A percentile compares a stretch with the other conserved stretches of the same genome.
phyloP scores from a whole-genome alignment of 2,113 vertebrate genomes.

The Oreocharis arfaki region DNA sequence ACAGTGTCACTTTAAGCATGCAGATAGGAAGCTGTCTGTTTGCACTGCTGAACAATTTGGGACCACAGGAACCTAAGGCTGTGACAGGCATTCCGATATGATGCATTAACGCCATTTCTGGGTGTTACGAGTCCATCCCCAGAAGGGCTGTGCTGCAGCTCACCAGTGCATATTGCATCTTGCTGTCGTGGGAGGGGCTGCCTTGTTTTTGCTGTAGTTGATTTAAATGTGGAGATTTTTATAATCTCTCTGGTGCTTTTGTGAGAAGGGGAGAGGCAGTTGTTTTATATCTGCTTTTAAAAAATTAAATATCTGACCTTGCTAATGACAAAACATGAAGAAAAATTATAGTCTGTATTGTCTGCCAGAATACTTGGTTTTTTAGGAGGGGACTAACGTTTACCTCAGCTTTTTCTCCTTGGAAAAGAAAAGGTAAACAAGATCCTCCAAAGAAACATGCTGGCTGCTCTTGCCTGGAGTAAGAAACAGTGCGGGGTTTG shows the following conservation, averaged over 20 bases:
- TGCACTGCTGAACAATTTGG: not conserved
- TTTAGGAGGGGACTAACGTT: not conserved
- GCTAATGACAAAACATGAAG: not conserved
- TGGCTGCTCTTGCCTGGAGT: not conserved
- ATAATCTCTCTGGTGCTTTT: not conserved
- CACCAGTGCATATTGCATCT: not conserved
- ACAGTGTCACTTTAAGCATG: not conserved
- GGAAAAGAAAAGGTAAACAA: not conserved
- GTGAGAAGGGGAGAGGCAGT: not conserved
- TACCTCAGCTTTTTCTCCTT: not conserved
- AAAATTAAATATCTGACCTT: not conserved
- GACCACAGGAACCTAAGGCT: not conserved
- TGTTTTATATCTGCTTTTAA: not conserved
- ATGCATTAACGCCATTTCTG: not conserved
- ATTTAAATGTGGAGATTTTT: not conserved
- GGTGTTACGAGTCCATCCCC: rapidly evolving
- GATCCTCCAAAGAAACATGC: not conserved
- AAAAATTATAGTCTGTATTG: not conserved
- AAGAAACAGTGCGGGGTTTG: not conserved
- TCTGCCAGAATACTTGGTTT: not conserved
- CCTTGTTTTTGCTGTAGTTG: not conserved
- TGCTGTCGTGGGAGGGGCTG: not conserved
- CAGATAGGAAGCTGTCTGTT: not conserved
- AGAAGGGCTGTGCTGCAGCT: not conserved
- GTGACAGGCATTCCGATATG: not conserved